A percentile compares a stretch with the other conserved stretches of the same genome.
These are phyloP conservation scores for Volucella inanis DNA, from an alignment of 2,888 invertebrate genomes.

Conservation along the genomic window DNA sequence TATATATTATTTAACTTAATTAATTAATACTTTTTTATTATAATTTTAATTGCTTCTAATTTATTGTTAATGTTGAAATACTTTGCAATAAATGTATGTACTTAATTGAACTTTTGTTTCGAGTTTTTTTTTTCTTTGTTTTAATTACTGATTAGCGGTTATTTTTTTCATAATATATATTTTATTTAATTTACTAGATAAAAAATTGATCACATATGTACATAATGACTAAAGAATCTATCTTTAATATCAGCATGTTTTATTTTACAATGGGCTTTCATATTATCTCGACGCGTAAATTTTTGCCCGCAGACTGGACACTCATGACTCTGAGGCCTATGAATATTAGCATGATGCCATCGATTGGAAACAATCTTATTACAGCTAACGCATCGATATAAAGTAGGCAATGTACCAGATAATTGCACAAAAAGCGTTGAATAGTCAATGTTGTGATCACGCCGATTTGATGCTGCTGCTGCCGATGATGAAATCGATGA, in stretches of 20 bases:
- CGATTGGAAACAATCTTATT: constrained; percentile 86
- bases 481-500: constrained; percentile 78
- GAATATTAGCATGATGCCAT: constrained; percentile 86
- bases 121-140: constrained; percentile 26
- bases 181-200: constrained; percentile 79
- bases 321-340: constrained; percentile 85
- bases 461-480: constrained; percentile 81
- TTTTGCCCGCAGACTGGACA: constrained; percentile 86
- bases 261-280: constrained; percentile 86
- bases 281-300: constrained; percentile 86
- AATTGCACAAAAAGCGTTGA: constrained; percentile 83
- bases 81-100: constrained; percentile 48
- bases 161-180: constrained; percentile 28
- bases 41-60: constrained; percentile 69
- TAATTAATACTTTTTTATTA: constrained; percentile 46
- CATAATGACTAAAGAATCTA: constrained; percentile 83
- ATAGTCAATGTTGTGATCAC: constrained; percentile 83
- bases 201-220: constrained; percentile 84
- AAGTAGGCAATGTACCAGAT: constrained; percentile 83
- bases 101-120: constrained; percentile 64
- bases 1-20: constrained; percentile 42
- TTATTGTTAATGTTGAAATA: constrained; percentile 66
- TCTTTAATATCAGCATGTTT: constrained; percentile 85
- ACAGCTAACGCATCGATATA: constrained; percentile 86
- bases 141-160: constrained; percentile 30